Evolutionary conservation across 2,797 vertebrate genomes (phyloP), one percentile per base, ranked within the genome.

Genomic region (Aldrovandia affinis): DNA sequence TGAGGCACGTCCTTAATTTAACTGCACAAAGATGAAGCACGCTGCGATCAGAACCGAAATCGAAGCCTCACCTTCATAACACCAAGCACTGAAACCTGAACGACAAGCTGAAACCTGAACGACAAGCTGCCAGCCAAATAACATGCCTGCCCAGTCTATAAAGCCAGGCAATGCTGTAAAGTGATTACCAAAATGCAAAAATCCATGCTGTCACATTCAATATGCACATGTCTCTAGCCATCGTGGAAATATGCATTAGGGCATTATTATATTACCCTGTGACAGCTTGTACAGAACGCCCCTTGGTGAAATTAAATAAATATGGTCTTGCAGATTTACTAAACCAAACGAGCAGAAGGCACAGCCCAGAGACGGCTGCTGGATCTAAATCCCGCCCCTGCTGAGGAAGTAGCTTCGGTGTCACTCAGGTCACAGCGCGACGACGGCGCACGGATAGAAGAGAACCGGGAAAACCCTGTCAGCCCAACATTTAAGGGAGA

Each of bases 401-500:
- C 42, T 52, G 77, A 6, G 77, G 77, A 79, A 68, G 57, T 63
- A 59, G 57, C 25, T 22, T 25, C 39, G 50, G 39, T 80, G 78
- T 78, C 78, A 73, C 30, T 80, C 30, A 59, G 63, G 78, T 68
- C 83, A 80, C 77, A 42, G 14, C n/a, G 61, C 80, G 80, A 80
- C 80, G 80, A 80, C 25, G 63, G 36, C 52, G 80, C 25, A 0
- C 25, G 25, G 78, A 68, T 68, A 18, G 44, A 70, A n/a, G 36
- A 77, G 59, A 81, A 22, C 30, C 42, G 61, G 12, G 79, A 7
- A 68, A 80, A 63, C 44, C 52, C 77, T 85, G 52, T 42, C 63
- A 84, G 63, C 61, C 39, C 33, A 84, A 81, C 33, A 18, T 63
- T 28, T 50, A 65, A 52, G 28, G 75, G 20, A 44, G 39, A 85